These are phyloP conservation scores for Galaxias olidus DNA, from an alignment of 2,797 vertebrate species.

Conservation along the genomic window DNA sequence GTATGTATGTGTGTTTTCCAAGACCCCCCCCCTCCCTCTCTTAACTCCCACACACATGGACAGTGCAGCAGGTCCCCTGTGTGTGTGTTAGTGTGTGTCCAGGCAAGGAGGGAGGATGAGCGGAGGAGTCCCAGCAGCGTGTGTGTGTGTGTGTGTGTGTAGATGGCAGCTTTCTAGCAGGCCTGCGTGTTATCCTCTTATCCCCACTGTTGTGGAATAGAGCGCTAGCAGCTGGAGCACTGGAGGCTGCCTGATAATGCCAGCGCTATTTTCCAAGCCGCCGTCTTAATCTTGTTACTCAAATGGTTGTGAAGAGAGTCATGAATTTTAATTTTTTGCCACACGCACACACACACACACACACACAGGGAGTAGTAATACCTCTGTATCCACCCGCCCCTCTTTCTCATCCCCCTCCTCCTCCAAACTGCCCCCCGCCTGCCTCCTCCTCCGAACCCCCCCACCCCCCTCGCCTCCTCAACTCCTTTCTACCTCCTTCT, in stretches of 20 bases:
- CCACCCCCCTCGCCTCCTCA: constrained; percentile 59
- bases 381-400: constrained; percentile 84
- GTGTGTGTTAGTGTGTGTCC: neutral
- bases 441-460: neutral
- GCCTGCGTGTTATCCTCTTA: constrained; percentile 98
- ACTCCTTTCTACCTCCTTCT: neutral
- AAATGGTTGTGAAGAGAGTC: constrained; percentile 99
- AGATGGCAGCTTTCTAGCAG: constrained; percentile 55
- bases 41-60: neutral
- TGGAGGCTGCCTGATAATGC: constrained; percentile 99
- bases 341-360: constrained; percentile 42
- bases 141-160: constrained; percentile 38
- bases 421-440: constrained; percentile 54
- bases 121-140: constrained; percentile 17
- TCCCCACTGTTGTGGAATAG: constrained; percentile 99
- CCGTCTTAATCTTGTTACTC: constrained; percentile 99
- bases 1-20: constrained; percentile 18
- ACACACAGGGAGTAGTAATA: constrained; percentile 75
- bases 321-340: constrained; percentile 99
- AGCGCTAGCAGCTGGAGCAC: constrained; percentile 99
- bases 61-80: neutral
- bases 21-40: constrained; percentile 17
- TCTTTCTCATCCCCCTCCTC: constrained; percentile 50
- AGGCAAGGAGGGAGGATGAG: neutral
- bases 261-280: constrained; percentile 95